A percentile compares a stretch with the other conserved stretches of the same genome.
phyloP scores from a whole-genome alignment of 1,140 invertebrate genomes.

The Drosophila nigrodunni region DNA sequence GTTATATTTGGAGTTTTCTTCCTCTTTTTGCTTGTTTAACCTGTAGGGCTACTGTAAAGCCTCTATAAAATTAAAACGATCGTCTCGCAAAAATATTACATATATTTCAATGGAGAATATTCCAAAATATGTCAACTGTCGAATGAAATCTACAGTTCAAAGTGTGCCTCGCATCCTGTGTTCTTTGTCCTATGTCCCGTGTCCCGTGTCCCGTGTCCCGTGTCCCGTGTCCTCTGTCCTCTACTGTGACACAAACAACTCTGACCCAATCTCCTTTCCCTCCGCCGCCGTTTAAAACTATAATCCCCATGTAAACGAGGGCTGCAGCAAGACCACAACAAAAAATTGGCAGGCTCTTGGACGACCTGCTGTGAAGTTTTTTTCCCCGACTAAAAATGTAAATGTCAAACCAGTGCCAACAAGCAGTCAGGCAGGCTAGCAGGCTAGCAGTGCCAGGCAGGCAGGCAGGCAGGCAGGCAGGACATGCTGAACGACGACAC shows the following conservation, averaged over 20 bases:
- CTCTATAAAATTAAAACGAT: conserved; percentile 21
- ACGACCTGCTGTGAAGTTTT: conserved; percentile 36
- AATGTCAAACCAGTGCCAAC: conserved; percentile 68
- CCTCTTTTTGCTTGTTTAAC: neutral
- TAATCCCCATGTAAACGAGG: conserved; percentile 70
- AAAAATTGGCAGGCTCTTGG: conserved; percentile 41
- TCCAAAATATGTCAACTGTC: conserved; percentile 47
- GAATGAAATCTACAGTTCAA: conserved; percentile 29
- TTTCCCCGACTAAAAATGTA: conserved; percentile 63
- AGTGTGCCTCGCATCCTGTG: conserved; percentile 8
- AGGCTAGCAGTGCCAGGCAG: conserved; percentile 1
- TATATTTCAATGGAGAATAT: conserved; percentile 15
- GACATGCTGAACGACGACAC: conserved; percentile 61
- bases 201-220: neutral
- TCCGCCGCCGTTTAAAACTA: conserved; percentile 35
- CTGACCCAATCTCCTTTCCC: conserved; percentile 28
- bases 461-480: conserved; percentile 25
- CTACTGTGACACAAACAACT: conserved; percentile 16
- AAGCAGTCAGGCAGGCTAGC: conserved; percentile 23
- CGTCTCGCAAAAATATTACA: conserved; percentile 15
- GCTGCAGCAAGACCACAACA: conserved; percentile 51
- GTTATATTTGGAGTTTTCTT: conserved; percentile 8
- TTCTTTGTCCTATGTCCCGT: neutral
- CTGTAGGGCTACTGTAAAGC: neutral
- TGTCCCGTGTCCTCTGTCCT: neutral